Base-by-base conservation (phyloP, 2,888 invertebrate species). In the Heliconius erato region DNA sequence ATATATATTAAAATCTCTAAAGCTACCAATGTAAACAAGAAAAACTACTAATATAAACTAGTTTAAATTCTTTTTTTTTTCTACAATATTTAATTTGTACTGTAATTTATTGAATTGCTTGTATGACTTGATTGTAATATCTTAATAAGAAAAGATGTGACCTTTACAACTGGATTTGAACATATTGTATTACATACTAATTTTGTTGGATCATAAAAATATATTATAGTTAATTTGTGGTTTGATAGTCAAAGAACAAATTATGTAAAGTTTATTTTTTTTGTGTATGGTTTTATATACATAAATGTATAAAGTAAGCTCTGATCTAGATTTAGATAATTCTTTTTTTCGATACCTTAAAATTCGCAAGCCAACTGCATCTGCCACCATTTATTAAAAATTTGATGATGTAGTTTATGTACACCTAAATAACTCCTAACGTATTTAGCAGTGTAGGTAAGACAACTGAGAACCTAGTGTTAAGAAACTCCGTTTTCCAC, bases 261-360 rank as follows among this genome's bases (percentile, higher is more conserved):
- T 71, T 35, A 71, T 71, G 26, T n/a, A n/a, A 14, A 71, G 9
- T 23, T 35, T n/a, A n/a, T n/a, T n/a, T n/a, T 40, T 2, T 28
- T n/a, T 28, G 16, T 72, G 16, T 40, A 12, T 71, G 49, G 19
- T 19, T 54, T 54, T 54, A 54, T 72, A 44, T 72, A 72, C n/a
- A 44, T 44, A 72, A 2, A 12, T 67, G 26, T 72, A 28, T 49
- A 26, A 72, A 49, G 49, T 72, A 72, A 9, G 72, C 72, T 72
- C 40, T 72, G 71, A 49, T 72, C 26, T 49, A 72, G 44, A 26
- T 49, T 72, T 72, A 49, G 14, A 71, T 40, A 14, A 71, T 71
- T 71, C 40, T n/a, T n/a, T n/a, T n/a, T n/a, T n/a, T n/a, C 12
- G 1, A n/a, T n/a, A 40, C 23, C 23, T 71, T 1, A 54, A 23